Percentiles rank a stretch among this genome's conserved stretches.
These are phyloP conservation scores for Colius striatus DNA, from an alignment of 2,113 vertebrate species.

Conservation along the genomic window DNA sequence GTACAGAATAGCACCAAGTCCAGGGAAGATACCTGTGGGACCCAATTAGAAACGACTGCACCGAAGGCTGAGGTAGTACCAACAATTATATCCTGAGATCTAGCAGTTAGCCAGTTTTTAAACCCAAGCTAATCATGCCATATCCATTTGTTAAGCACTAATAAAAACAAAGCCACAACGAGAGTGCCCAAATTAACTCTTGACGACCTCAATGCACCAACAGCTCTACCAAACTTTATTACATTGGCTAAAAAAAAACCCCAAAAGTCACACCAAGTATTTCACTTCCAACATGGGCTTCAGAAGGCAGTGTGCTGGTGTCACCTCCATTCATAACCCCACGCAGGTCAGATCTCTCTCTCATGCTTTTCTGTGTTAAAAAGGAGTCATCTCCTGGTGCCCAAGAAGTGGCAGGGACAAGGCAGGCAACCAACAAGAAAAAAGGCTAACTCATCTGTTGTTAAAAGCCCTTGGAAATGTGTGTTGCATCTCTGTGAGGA, in stretches of 20 bases:
- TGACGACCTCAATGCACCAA: background rate
- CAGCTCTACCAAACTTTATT: background rate
- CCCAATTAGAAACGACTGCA: constrained; percentile 13
- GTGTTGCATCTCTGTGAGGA: background rate
- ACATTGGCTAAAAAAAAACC: background rate
- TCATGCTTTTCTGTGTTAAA: background rate
- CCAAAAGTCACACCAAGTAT: background rate
- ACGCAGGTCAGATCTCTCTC: background rate
- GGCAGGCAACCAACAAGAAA: background rate
- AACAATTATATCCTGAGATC: background rate
- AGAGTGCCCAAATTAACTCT: background rate
- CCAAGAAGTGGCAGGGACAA: background rate
- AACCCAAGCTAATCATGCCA: background rate
- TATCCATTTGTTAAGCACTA: background rate
- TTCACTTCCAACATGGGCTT: background rate
- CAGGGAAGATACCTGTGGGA: constrained; percentile 34
- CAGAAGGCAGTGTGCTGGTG: background rate
- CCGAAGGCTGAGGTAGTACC: constrained; percentile 1
- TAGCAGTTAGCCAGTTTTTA: background rate
- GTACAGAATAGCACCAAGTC: background rate
- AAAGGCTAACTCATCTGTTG: background rate
- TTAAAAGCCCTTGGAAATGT: background rate
- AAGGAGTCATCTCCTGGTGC: background rate
- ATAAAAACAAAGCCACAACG: background rate
- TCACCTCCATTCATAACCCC: background rate